Percentiles rank a stretch among this genome's conserved stretches.
Conservation (phyloP, 2,797 vertebrate species). For the Oreonectes daqikongensis region DNA sequence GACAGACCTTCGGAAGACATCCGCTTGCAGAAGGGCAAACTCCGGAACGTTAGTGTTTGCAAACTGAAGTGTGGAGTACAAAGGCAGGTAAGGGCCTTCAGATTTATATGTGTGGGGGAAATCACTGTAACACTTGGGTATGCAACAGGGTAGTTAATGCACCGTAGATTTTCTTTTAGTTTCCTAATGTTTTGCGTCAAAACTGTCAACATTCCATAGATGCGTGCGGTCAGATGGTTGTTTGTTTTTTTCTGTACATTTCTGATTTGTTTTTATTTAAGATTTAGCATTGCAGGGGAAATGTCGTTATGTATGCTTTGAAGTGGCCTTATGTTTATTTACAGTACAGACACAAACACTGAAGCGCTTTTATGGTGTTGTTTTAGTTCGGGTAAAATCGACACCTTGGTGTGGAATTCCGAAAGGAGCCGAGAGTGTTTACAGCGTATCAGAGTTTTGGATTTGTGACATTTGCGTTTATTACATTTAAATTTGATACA, state of each 20-base stretch:
- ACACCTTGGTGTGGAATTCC: slow-evolving; percentile 44
- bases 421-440: slow-evolving; percentile 40
- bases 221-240: too few relatives aligned
- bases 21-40: slow-evolving; percentile 42
- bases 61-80: slow-evolving; percentile 26
- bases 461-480: not conserved
- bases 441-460: not conserved
- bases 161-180: not conserved
- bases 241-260: not conserved
- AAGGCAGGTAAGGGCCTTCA: slow-evolving; percentile 37
- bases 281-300: not conserved
- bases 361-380: slow-evolving; percentile 19
- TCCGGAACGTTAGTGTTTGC: slow-evolving; percentile 29
- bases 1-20: slow-evolving; percentile 30
- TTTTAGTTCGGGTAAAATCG: slow-evolving; percentile 30
- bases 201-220: not conserved
- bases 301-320: not conserved
- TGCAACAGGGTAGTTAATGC: slow-evolving; percentile 27
- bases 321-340: slow-evolving; percentile 33
- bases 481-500: slow-evolving; percentile 17
- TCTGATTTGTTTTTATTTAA: not conserved
- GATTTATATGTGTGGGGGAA: not conserved
- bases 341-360: slow-evolving; percentile 5
- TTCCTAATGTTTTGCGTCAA: not conserved
- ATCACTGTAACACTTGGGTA: slow-evolving; percentile 12